Base-by-base conservation (phyloP, 2,113 vertebrate species). In the Crotalus viridis region DNA sequence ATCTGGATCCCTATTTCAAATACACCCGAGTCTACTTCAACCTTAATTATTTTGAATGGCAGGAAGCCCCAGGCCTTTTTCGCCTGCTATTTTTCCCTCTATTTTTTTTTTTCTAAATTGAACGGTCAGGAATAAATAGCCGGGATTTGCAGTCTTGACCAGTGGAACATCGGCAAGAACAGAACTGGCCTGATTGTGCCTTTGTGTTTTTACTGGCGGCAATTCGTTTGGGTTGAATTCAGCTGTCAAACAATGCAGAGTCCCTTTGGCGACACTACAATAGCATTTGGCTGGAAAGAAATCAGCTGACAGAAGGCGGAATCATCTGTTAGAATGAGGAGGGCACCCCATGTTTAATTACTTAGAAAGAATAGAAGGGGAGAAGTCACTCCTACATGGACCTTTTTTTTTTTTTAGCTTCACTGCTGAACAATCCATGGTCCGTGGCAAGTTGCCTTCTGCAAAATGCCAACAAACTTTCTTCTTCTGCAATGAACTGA, bases 241-340 rank as follows among this genome's bases (percentile, higher is more conserved):
- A 96, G 81, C 95, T 97, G 94, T 97, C 97, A 97, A 95, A 95
- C 19, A 94, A 51, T 6, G 3, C 93, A 95, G 95, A 96, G 69
- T 61, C 95, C 91, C 97, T 91, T 96, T 95, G 95, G 96, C 39
- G 19, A 55, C 54, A 92, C 96, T 95, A 95, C 51, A 96, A 94
- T 92, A 93, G 33, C 96, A 94, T 6, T 94, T 94, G 94, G 94
- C 94, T 97, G 97, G 97, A 96, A 97, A 97, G 89, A 94, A 96
- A 97, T 96, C 96, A 95, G 95, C 92, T 94, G 88, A 96, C 97
- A 97, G 97, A 97, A 97, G 96, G 97, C 93, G 39, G 94, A 97
- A 95, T 96, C 91, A 93, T 97, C 95, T 97, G 96, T 96, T 96
- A 91, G 96, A 95, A 92, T 87, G 94, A 97, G 96, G 95, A 97